Evolutionary conservation across 2,888 invertebrate species (phyloP).

Genomic region (Tetranychus piercei): DNA sequence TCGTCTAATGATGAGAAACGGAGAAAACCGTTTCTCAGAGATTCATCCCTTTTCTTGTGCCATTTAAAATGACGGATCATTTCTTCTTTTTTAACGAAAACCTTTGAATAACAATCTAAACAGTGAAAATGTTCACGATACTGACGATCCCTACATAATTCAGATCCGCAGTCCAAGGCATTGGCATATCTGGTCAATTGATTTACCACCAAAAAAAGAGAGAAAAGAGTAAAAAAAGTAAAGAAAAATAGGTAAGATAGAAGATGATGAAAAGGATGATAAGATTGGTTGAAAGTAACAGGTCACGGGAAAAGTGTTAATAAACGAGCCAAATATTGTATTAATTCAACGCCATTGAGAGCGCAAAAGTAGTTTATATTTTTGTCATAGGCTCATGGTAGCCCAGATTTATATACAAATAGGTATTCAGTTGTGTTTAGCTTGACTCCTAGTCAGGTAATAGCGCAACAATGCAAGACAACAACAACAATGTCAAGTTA

Average conservation of each 20-base stretch:
- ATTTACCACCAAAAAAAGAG: no score
- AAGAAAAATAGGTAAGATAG: slow-evolving; percentile 22
- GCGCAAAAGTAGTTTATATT: no score
- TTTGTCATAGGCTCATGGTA: no score
- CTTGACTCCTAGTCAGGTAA: no score
- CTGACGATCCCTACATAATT: slow-evolving; percentile 67
- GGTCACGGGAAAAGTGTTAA: no score
- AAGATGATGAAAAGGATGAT: no score
- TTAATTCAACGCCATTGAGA: no score
- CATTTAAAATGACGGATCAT: slow-evolving; percentile 97
- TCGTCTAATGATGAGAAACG: slow-evolving; percentile 86
- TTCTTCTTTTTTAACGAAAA: slow-evolving; percentile 94
- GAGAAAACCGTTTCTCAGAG: slow-evolving; percentile 81
- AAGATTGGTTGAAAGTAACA: no score
- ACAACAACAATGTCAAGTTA: neutral
- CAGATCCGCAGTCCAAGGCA: slow-evolving; percentile 60
- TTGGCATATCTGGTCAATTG: slow-evolving; percentile 44
- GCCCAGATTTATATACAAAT: no score
- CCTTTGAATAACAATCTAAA: slow-evolving; percentile 51
- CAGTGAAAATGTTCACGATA: slow-evolving; percentile 92
- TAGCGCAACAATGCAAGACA: neutral
- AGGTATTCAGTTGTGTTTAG: no score
- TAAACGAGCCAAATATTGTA: no score
- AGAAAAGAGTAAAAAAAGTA: slow-evolving; percentile 12
- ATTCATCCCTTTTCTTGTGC: slow-evolving; percentile 96